Conservation (phyloP, 2,888 invertebrate species). For the Meghimatium bilineatum region DNA sequence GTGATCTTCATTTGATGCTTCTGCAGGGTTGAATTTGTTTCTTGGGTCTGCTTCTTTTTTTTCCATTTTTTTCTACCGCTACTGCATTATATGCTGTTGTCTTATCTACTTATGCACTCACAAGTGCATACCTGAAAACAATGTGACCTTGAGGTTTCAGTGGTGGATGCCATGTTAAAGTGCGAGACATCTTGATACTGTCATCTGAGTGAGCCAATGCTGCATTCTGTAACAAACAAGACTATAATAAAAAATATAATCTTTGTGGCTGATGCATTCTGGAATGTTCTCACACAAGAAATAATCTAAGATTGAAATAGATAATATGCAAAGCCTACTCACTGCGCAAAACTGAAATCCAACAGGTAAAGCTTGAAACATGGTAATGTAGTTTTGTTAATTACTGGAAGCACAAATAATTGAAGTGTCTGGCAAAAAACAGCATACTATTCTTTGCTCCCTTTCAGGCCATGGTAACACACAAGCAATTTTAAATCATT, state of each 20-base stretch:
- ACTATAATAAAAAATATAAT: neutral
- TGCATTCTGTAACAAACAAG: neutral
- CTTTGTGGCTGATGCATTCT: no score
- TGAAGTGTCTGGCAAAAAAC: neutral
- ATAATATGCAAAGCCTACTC: neutral
- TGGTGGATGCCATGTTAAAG: constrained; percentile 6
- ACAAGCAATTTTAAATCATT: no score
- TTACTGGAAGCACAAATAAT: neutral
- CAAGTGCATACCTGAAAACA: constrained; percentile 9
- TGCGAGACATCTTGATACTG: neutral
- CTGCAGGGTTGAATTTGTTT: no score
- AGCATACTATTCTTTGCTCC: no score
- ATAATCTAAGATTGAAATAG: no score
- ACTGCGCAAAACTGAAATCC: no score
- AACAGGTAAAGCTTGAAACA: no score
- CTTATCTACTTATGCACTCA: neutral
- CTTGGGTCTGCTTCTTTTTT: no score
- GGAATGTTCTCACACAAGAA: no score
- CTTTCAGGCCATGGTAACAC: no score
- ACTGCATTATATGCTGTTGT: neutral
- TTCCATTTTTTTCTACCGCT: neutral
- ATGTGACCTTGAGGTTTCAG: neutral
- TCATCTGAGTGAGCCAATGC: neutral
- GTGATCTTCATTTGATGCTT: no score
- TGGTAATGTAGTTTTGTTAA: no score